Percentiles rank a stretch among this genome's conserved stretches.
These are phyloP conservation scores for Pimpla rufipes DNA, from an alignment of 2,888 invertebrate genomes.

Conservation along the genomic window DNA sequence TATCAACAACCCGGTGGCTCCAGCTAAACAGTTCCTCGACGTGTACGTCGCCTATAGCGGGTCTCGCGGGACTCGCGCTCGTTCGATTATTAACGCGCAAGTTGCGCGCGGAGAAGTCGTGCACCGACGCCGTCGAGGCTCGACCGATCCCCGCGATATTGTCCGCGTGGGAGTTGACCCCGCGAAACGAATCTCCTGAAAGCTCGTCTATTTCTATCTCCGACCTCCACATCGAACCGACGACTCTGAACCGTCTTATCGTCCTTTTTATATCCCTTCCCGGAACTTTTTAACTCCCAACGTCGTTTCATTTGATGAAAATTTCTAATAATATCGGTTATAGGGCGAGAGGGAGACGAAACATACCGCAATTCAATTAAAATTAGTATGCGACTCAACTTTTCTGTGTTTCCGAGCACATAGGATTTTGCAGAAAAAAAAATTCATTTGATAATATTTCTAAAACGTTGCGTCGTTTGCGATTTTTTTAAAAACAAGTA, in stretches of 20 bases:
- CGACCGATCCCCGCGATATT: constrained; percentile 42
- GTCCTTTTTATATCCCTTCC: neutral
- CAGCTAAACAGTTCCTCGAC: neutral
- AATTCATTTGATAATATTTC: no score
- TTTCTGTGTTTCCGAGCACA: no score
- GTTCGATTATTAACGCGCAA: constrained; percentile 64
- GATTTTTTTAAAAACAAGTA: no score
- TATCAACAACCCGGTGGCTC: no score
- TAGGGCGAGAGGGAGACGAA: no score
- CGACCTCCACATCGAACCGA: neutral
- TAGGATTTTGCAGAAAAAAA: no score
- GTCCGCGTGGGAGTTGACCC: constrained; percentile 58
- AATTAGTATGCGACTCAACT: no score
- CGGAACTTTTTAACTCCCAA: neutral
- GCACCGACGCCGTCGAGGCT: constrained; percentile 12
- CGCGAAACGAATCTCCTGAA: constrained; percentile 24
- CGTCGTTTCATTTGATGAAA: neutral
- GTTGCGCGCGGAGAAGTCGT: constrained; percentile 42
- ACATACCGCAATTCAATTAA: no score
- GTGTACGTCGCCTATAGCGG: constrained; percentile 17
- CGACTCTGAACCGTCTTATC: constrained; percentile 18
- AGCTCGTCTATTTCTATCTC: constrained; percentile 9
- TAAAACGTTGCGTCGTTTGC: no score
- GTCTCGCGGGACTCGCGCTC: constrained; percentile 49
- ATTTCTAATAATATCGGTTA: neutral